Base-by-base conservation (phyloP, 2,113 vertebrate species). In the Caretta caretta region DNA sequence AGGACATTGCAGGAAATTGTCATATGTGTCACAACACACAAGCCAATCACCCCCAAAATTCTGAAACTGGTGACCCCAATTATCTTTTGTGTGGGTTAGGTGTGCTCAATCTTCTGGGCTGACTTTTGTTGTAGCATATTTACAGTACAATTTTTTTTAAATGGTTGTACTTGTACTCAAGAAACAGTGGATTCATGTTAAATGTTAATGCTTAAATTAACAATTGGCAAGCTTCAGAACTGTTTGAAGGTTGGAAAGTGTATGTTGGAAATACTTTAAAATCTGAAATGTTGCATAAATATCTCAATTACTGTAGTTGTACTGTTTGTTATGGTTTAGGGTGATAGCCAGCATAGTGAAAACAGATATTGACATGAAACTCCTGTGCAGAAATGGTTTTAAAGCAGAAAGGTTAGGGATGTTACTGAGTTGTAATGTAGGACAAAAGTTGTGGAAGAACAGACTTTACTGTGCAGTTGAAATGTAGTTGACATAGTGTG, bases 101-200 rank as follows among this genome's bases (percentile, higher is more conserved):
- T 84, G 24, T 76, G 22, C 24, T 35, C 65, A 93, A 35, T 80
- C 89, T 82, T 86, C 22, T 81, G 53, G 35, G 25, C 53, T 57
- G 83, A 24, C 62, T 95, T 92, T 22, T 94, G 84, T 93, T 85
- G 6, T 59, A 83, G 84, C 76, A 72, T 88, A 86, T 80, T 88
- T 93, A 42, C 38, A n/a, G 4, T 5, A 72, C 8, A 72, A 38
- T 22, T 35, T n/a, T 69, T 72, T 72, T n/a, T 13, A 19, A 92
- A 85, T 5, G 17, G 16, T 56, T 93, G 83, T 81, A 48, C 46
- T 80, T 62, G 12, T 89, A 42, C 46, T 90, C 90, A 69, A 53
- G 54, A 83, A 35, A 38, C 2, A 54, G 46, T 83, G 69, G 87
- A 19, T 88, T 88, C 87, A 50, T 31, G 8, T 92, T 92, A 48